These are phyloP conservation scores for Menidia menidia DNA, from an alignment of 2,797 vertebrate species.

Conservation along the genomic window DNA sequence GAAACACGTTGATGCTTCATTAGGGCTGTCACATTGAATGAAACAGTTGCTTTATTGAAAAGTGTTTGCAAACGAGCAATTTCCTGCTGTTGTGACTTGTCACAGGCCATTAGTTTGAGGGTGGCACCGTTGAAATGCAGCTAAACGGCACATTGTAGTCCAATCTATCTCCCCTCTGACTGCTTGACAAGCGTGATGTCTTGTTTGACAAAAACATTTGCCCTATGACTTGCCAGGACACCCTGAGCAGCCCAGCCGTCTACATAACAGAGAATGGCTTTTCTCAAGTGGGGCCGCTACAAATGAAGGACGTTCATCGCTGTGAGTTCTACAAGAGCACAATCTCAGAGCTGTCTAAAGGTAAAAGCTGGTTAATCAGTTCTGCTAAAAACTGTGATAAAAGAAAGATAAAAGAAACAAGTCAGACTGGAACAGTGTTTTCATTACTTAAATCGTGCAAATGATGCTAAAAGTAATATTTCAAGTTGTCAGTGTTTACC, in stretches of 20 bases:
- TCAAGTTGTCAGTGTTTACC: background rate
- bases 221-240: conserved; percentile 83
- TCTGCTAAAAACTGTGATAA: background rate
- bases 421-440: background rate
- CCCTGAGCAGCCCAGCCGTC: conserved; percentile 86
- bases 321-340: conserved; percentile 85
- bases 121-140: conserved; percentile 63
- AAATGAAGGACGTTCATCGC: conserved; percentile 82
- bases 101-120: conserved; percentile 78
- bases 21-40: conserved; percentile 78
- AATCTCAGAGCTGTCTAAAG: conserved; percentile 88
- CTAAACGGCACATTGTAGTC: conserved; percentile 67
- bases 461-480: background rate
- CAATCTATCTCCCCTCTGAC: conserved; percentile 68
- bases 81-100: conserved; percentile 77
- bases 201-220: conserved; percentile 73
- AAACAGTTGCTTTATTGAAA: conserved; percentile 74
- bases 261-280: conserved; percentile 93
- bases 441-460: background rate
- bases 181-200: conserved; percentile 76
- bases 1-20: conserved; percentile 77
- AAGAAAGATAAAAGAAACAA: too few species aligned
- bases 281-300: conserved; percentile 83
- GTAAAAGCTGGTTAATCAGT: conserved; percentile 57
- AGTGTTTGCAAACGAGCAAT: conserved; percentile 79